Conservation (phyloP, 2,888 invertebrate species). For the Esperia sulphurella region DNA sequence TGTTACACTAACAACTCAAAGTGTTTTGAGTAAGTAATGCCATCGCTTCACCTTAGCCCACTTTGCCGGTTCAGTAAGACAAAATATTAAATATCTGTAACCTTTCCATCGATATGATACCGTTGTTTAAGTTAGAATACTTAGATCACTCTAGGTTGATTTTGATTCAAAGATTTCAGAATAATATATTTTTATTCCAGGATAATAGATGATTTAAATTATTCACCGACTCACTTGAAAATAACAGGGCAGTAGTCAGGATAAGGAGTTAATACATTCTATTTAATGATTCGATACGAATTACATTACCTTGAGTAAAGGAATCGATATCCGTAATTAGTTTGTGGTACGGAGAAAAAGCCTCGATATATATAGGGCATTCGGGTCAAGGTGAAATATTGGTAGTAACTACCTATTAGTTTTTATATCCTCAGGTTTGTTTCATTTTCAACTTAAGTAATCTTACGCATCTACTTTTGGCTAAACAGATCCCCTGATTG, state of each 20-base stretch:
- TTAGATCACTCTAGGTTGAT: too few relatives aligned
- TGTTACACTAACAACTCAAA: too few relatives aligned
- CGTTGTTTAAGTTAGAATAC: too few relatives aligned
- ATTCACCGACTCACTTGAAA: too few relatives aligned
- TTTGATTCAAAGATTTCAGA: too few relatives aligned
- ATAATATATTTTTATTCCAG: too few relatives aligned
- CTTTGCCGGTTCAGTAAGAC: too few relatives aligned
- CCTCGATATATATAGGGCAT: constrained; percentile 8
- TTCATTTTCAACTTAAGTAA: neutral
- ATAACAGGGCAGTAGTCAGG: neutral
- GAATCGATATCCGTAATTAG: constrained; percentile 39
- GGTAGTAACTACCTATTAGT: neutral
- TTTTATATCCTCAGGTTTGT: neutral
- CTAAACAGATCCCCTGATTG: neutral
- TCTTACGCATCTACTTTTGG: neutral
- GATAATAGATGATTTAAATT: too few relatives aligned
- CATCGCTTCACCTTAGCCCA: too few relatives aligned
- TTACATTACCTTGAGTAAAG: constrained; percentile 26
- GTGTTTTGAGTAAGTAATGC: too few relatives aligned
- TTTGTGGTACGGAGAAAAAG: constrained; percentile 22
- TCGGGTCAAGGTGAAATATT: constrained; percentile 23
- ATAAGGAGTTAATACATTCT: neutral
- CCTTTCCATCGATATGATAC: too few relatives aligned
- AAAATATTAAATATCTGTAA: too few relatives aligned
- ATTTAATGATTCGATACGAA: constrained; percentile 18